Base-by-base conservation (phyloP, 1,140 invertebrate genomes). In the Thaumatotibia leucotreta region DNA sequence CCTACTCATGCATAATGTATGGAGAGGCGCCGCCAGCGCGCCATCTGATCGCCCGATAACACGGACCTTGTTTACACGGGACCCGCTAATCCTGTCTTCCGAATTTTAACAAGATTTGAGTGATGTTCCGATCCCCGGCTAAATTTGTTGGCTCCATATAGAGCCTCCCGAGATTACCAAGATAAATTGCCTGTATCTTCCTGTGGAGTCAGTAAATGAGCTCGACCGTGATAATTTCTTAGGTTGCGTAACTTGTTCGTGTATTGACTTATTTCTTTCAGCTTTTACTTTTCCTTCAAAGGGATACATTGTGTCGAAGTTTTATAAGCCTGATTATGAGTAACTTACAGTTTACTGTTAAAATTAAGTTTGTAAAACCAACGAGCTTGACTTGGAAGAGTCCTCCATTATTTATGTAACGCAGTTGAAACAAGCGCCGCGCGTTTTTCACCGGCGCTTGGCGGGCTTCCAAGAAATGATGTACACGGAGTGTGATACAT, bases 1-100 rank as follows among this genome's bases (percentile, higher is more conserved):
- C 64, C 66, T 70, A 68, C 74, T 84, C 73, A 87, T 87, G 77
- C 79, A 87, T 87, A 79, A 87, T 85, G 82, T 78, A 86, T 82
- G 66, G 52, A 68, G 65, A 66, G 66, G 65, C 70, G 69, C 63
- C 72, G 74, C 65, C 68, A 76, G 73, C 64, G 74, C 70, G 65
- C 72, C 74, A 79, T 82, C 73, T 77, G 80, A 84, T 81, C 76
- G 74, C 63, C 67, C 75, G 78, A 84, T 82, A 79, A 78, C 76
- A 73, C 67, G 69, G 78, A 66, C 75, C 76, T 82, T 85, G 82
- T 85, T 85, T 87, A 83, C 79, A 82, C 71, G 70, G 70, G 74
- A 69, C 72, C 73, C 61, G 70, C 75, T 87, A 85, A 85, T 85
- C 79, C 73, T 76, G 79, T 81, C 78, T 77, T 73, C 71, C 61